Evolutionary conservation across 2,888 invertebrate genomes (phyloP).

Genomic region (Falcaria lacertinaria): DNA sequence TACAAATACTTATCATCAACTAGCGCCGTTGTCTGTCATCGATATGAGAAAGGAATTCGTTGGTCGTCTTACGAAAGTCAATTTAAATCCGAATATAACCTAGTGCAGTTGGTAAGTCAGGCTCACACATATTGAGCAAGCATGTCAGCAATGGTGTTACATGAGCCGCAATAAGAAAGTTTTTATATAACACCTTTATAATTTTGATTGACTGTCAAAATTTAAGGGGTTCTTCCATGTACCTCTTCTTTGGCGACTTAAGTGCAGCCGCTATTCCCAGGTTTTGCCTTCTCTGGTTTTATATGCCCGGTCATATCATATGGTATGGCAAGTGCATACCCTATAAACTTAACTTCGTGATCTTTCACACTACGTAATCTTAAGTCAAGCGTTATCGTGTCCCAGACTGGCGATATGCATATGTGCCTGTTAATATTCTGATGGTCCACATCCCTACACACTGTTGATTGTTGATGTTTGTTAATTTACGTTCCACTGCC

Average conservation of each 20-base stretch:
- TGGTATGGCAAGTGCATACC: no score
- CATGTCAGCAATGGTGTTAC: slow-evolving; percentile 8
- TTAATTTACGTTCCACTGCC: slow-evolving; percentile 36
- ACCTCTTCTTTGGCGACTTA: no score
- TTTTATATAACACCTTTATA: slow-evolving; percentile 7
- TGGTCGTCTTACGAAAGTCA: slow-evolving; percentile 64
- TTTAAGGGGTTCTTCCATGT: no score
- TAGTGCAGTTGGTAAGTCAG: slow-evolving; percentile 45
- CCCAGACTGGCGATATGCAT: no score
- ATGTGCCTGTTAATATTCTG: no score
- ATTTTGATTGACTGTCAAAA: slow-evolving; percentile 5
- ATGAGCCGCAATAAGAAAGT: background rate
- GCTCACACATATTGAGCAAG: slow-evolving; percentile 35
- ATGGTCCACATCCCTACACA: slow-evolving; percentile 33
- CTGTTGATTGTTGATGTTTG: slow-evolving; percentile 39
- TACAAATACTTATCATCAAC: background rate
- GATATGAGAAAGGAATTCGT: slow-evolving; percentile 44
- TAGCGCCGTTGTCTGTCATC: slow-evolving; percentile 22
- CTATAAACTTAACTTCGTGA: no score
- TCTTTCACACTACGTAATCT: no score
- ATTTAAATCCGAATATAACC: slow-evolving; percentile 65
- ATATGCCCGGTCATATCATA: no score
- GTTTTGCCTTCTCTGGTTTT: no score
- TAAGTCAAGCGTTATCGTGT: no score
- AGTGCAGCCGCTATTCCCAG: no score